Percentiles rank a stretch among this genome's conserved stretches.
These are phyloP conservation scores for Eclectus roratus DNA, from an alignment of 2,113 vertebrate species.

Conservation along the genomic window DNA sequence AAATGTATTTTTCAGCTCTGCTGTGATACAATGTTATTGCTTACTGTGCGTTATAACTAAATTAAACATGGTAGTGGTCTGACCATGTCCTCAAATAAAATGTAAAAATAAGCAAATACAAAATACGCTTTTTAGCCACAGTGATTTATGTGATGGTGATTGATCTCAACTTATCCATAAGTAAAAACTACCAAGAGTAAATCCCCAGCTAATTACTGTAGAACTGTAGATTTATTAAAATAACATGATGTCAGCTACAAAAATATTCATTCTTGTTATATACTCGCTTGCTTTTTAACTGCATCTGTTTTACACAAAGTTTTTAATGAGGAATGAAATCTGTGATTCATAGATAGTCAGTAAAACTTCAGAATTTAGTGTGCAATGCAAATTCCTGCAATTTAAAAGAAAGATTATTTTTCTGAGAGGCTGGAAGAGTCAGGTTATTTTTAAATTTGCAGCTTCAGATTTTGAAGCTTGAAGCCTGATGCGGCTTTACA, in stretches of 20 bases:
- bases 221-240: neutral
- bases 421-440: neutral
- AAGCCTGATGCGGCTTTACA: neutral
- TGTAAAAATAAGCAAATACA: neutral
- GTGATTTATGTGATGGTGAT: neutral
- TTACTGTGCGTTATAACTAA: neutral
- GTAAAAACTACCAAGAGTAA: neutral
- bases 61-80: neutral
- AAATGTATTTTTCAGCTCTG: neutral
- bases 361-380: neutral
- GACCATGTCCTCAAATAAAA: neutral
- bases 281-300: neutral
- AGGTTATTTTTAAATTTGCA: neutral
- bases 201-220: neutral
- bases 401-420: neutral
- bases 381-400: neutral
- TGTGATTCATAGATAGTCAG: neutral
- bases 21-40: neutral
- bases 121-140: neutral
- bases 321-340: neutral
- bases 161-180: neutral
- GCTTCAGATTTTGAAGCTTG: neutral
- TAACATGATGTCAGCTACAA: neutral
- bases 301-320: neutral
- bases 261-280: neutral